A percentile compares a stretch with the other conserved stretches of the same genome.
phyloP scores from a whole-genome alignment of 1,140 invertebrate species.

The Leptinotarsa lineolata region DNA sequence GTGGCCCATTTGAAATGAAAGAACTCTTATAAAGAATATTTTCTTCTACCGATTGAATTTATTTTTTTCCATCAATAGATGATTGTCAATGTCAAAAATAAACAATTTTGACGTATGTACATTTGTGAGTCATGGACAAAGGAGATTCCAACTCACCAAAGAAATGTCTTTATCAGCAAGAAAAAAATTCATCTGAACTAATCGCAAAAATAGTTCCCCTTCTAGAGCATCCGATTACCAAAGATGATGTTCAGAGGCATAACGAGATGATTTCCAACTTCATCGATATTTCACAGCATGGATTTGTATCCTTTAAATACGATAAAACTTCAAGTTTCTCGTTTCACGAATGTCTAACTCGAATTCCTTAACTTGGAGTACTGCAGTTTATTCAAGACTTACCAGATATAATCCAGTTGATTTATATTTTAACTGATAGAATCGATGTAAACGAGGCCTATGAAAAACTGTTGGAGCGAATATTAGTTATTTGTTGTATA shows the following conservation, averaged over 20 bases:
- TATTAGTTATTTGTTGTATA: constrained; percentile 27
- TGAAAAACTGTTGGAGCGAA: constrained; percentile 16
- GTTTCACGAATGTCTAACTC: background rate
- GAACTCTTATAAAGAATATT: too few relatives aligned
- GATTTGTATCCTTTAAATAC: constrained; percentile 37
- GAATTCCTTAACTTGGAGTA: background rate
- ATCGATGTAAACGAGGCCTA: constrained; percentile 12
- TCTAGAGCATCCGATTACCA: background rate
- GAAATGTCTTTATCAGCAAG: background rate
- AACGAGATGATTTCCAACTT: background rate
- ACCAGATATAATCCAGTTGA: constrained; percentile 24
- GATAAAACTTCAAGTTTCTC: background rate
- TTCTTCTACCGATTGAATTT: too few relatives aligned
- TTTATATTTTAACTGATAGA: constrained; percentile 28
- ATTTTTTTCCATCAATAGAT: too few relatives aligned
- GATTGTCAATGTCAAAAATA: too few relatives aligned
- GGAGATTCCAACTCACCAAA: too few relatives aligned
- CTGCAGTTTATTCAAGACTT: constrained; percentile 32
- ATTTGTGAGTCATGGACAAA: too few relatives aligned
- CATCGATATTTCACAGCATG: constrained; percentile 21
- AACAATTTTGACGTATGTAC: too few relatives aligned
- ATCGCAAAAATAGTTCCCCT: background rate
- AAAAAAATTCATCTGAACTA: background rate
- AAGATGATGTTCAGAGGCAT: background rate
- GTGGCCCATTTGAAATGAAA: too few relatives aligned